These are phyloP conservation scores for Drosophila rhopaloa DNA, from an alignment of 1,140 invertebrate genomes.

Conservation along the genomic window DNA sequence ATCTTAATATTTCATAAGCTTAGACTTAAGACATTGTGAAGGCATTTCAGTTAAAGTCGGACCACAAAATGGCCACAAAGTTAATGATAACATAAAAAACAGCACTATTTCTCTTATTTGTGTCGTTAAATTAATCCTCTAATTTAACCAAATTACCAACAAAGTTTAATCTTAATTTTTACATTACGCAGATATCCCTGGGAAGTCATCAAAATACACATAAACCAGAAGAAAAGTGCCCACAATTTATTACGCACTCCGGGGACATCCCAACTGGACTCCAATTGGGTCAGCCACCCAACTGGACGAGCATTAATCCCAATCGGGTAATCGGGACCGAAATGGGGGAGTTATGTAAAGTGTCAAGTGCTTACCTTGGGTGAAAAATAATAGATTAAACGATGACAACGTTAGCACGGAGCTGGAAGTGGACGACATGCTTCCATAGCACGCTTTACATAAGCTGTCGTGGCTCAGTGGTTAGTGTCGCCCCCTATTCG, in stretches of 20 bases:
- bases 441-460: slow-evolving; percentile 84
- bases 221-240: slow-evolving; percentile 9
- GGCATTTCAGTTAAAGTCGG: too few species aligned
- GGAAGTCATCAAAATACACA: slow-evolving; percentile 11
- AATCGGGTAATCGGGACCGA: slow-evolving; percentile 13
- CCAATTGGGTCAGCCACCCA: slow-evolving; percentile 22
- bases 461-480: slow-evolving; percentile 32
- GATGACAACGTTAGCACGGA: slow-evolving; percentile 83
- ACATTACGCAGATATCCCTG: not conserved
- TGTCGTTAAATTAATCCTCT: not conserved
- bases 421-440: slow-evolving; percentile 83
- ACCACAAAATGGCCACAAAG: too few species aligned
- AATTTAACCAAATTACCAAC: slow-evolving; percentile 3
- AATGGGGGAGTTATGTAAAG: slow-evolving; percentile 39
- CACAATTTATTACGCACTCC: slow-evolving; percentile 15
- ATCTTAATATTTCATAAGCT: too few species aligned
- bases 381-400: slow-evolving; percentile 84
- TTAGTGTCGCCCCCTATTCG: slow-evolving; percentile 4
- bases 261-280: slow-evolving; percentile 16
- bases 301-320: slow-evolving; percentile 22
- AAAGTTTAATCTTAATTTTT: slow-evolving; percentile 7
- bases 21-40: too few species aligned
- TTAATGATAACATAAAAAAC: too few species aligned
- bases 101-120: not conserved
- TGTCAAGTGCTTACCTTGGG: slow-evolving; percentile 74